Evolutionary conservation across 2,888 invertebrate genomes (phyloP), one percentile per base, ranked within the genome.

Genomic region (Schizotus pectinicornis): DNA sequence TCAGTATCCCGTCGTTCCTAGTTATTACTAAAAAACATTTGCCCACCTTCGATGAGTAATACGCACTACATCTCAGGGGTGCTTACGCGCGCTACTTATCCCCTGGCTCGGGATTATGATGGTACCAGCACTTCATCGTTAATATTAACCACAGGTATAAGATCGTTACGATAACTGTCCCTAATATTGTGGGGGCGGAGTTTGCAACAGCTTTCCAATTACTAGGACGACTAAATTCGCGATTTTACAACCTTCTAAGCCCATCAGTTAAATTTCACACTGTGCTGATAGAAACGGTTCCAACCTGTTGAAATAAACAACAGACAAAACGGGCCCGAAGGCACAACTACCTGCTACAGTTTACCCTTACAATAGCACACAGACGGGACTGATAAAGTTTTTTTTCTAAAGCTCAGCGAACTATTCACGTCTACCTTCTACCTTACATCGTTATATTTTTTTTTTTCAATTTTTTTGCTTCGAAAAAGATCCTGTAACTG

Each of bases 31-130:
- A 67, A 65, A 67, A 63, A 66, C 56, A 56, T 52, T 62, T 60
- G 57, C 63, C 63, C 65, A 65, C 65, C 64, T 67, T 65, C 60
- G 65, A 67, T 67, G 67, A 68, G 67, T 67, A 67, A 67, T 61
- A 63, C 54, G 51, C 59, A 60, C 52, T 46, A 34, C 43, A 55
- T 47, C 54, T 49, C 42, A 53, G 53, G 58, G 58, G 58, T 58
- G 58, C 58, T 57, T 58, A 43, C 11, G n/a, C 14, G 42, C 12
- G 7, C 46, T 57, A 57, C 58, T 57, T 57, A 52, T 32, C 13
- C 9, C 13, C 48, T 35, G 30, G 36, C 37, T 48, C 30, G 11
- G 37, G 13, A 31, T 38, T 35, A 38, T 56, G 58, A 42, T 33
- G 58, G 58, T 58, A 58, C 58, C 58, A 58, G 58, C 58, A 58